Conservation (phyloP, 2,113 vertebrate genomes). For the Mesitornis unicolor region DNA sequence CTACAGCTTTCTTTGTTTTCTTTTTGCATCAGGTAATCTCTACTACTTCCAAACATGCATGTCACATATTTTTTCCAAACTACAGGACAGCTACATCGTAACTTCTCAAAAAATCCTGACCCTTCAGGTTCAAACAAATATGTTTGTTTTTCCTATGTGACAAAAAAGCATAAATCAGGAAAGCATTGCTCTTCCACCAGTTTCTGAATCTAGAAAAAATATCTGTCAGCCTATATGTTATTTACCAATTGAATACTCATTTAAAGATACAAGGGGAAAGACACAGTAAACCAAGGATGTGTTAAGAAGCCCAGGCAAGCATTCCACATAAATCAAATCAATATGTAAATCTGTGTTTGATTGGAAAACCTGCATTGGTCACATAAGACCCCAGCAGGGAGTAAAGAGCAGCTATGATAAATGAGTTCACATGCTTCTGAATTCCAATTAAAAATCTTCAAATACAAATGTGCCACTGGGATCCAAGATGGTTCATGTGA, state of each 20-base stretch:
- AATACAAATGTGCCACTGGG: background rate
- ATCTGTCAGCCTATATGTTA: background rate
- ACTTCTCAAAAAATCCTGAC: background rate
- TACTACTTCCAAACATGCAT: background rate
- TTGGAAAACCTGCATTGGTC: background rate
- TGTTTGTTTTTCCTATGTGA: background rate
- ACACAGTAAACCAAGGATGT: background rate
- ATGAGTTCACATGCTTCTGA: background rate
- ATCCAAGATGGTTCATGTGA: background rate
- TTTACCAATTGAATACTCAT: background rate
- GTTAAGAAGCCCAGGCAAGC: background rate
- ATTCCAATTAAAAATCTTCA: constrained; percentile 9
- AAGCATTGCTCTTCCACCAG: background rate
- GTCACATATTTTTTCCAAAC: background rate
- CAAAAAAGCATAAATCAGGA: background rate
- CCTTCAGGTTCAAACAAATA: background rate
- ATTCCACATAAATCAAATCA: constrained; percentile 45
- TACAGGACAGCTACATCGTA: background rate
- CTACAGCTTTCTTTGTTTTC: background rate
- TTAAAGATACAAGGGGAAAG: background rate
- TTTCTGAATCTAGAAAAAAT: background rate
- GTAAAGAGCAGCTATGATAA: constrained; percentile 21
- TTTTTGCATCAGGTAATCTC: background rate
- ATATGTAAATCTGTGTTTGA: constrained; percentile 4
- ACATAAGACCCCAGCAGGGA: constrained; percentile 13